phyloP scores from a whole-genome alignment of 2,113 vertebrate species.

The Urocolius indicus region DNA sequence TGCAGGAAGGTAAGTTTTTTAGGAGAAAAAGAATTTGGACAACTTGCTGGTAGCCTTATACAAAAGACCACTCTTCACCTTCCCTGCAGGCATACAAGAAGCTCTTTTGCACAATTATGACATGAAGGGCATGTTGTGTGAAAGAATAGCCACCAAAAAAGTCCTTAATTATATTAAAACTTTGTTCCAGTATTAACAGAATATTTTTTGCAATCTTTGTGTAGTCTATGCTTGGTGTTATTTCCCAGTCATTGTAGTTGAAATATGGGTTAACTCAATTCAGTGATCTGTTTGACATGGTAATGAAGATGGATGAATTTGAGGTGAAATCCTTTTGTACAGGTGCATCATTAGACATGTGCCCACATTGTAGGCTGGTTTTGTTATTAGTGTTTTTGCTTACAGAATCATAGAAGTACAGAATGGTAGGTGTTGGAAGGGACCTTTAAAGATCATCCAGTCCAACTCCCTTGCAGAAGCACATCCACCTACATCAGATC shows the following conservation, averaged over 20 bases:
- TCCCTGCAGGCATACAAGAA: not conserved
- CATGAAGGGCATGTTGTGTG: not conserved
- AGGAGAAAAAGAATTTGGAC: not conserved
- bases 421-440: too few species aligned
- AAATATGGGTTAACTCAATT: not conserved
- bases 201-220: not conserved
- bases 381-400: not conserved
- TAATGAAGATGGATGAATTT: not conserved
- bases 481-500: too few species aligned
- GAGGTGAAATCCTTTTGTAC: constrained; percentile 2
- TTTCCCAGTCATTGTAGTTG: not conserved
- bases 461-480: too few species aligned
- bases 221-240: not conserved
- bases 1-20: not conserved
- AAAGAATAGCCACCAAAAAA: not conserved
- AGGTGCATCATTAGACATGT: not conserved
- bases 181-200: not conserved
- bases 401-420: too few species aligned
- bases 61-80: not conserved
- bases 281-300: not conserved
- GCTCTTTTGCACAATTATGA: not conserved
- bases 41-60: not conserved
- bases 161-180: not conserved
- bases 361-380: not conserved
- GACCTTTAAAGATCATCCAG: too few species aligned